Evolutionary conservation across 2,797 vertebrate species (phyloP).

Genomic region (Sebastes hubbsi): DNA sequence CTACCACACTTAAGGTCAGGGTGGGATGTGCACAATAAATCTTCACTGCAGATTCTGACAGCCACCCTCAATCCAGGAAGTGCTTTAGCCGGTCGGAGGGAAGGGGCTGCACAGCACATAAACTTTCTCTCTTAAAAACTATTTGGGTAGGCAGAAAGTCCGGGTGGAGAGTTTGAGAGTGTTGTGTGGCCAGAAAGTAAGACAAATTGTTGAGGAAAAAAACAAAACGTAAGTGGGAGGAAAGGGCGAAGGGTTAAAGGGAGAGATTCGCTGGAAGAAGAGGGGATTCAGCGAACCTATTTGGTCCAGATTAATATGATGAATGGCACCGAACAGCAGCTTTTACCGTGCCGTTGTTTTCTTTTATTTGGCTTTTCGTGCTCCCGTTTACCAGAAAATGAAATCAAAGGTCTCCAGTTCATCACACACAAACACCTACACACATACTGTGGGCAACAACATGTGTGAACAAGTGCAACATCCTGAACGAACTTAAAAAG

Average conservation of each 20-base stretch:
- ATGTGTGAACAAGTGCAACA: not conserved
- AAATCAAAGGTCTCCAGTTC: slow-evolving; percentile 40
- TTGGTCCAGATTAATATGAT: slow-evolving; percentile 69
- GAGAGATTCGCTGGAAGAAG: slow-evolving; percentile 22
- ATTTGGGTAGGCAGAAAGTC: slow-evolving; percentile 64
- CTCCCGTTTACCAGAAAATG: slow-evolving; percentile 29
- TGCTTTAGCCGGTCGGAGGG: slow-evolving; percentile 32
- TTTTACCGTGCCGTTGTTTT: slow-evolving; percentile 51
- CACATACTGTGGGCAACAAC: not conserved
- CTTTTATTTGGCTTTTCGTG: slow-evolving; percentile 48
- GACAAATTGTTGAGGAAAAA: slow-evolving; percentile 52
- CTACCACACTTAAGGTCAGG: slow-evolving; percentile 63
- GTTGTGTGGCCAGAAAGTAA: slow-evolving; percentile 54
- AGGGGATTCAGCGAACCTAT: slow-evolving; percentile 33
- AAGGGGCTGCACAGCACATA: slow-evolving; percentile 32
- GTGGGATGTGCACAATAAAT: slow-evolving; percentile 71
- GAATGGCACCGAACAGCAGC: slow-evolving; percentile 42
- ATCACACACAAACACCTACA: slow-evolving; percentile 3
- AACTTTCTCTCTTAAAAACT: slow-evolving; percentile 54
- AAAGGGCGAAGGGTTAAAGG: slow-evolving; percentile 38
- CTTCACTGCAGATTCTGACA: slow-evolving; percentile 67
- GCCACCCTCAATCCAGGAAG: slow-evolving; percentile 67
- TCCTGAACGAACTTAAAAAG: not conserved
- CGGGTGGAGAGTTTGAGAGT: slow-evolving; percentile 17
- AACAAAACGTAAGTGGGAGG: slow-evolving; percentile 14